Conservation (phyloP, 2,797 vertebrate genomes). For the Coendou prehensilis region DNA sequence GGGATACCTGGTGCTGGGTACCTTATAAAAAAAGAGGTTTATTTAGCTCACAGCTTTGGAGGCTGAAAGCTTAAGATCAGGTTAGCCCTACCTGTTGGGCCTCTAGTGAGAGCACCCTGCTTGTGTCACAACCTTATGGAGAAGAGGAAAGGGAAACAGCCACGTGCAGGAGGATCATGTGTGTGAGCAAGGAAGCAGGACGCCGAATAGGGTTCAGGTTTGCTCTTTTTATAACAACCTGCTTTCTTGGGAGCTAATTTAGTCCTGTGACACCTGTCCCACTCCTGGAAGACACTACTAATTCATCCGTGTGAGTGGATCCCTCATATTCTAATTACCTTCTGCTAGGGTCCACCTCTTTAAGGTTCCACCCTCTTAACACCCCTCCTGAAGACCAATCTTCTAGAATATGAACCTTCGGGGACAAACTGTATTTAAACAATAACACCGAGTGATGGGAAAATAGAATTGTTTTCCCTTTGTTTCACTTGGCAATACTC, state of each 20-base stretch:
- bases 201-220: no score
- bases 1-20: neutral
- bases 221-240: neutral
- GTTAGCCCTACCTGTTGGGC: neutral
- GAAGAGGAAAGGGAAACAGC: neutral
- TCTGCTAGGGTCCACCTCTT: neutral
- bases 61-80: neutral
- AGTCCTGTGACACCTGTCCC: neutral
- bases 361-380: neutral
- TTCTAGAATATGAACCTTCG: neutral
- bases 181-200: no score
- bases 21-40: neutral
- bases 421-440: neutral
- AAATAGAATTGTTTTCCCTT: constrained; percentile 12
- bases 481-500: neutral
- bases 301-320: neutral
- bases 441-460: neutral
- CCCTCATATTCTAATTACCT: neutral
- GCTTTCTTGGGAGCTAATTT: neutral
- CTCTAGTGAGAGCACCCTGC: neutral
- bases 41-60: neutral
- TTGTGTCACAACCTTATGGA: neutral
- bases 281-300: neutral
- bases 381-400: neutral
- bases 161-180: no score